Percentiles rank a stretch among this genome's conserved stretches.
Evolutionary conservation across 2,888 invertebrate species (phyloP).

Genomic region (Rotaria sp.): DNA sequence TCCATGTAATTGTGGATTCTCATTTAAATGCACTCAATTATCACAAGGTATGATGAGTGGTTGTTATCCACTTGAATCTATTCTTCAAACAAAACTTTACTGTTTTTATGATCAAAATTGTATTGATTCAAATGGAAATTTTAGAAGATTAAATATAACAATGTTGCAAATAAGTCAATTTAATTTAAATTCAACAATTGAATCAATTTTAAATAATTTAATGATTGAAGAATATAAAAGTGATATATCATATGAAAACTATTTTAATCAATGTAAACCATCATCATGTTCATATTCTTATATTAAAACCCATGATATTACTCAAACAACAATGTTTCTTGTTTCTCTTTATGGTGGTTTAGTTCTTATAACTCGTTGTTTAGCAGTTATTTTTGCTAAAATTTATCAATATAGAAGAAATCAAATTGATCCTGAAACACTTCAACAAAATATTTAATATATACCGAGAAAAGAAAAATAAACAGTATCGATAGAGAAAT

Average conservation of each 20-base stretch:
- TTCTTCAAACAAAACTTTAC: background rate
- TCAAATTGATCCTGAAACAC: no score
- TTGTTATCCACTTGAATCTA: background rate
- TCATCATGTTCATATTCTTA: background rate
- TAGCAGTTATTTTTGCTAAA: background rate
- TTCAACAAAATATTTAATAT: no score
- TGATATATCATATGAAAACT: background rate
- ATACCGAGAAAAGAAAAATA: no score
- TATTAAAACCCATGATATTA: background rate
- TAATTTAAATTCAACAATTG: background rate
- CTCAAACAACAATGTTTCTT: background rate
- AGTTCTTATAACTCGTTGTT: background rate
- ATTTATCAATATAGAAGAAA: background rate
- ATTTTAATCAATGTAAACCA: background rate
- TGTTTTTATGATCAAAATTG: background rate
- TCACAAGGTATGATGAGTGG: background rate
- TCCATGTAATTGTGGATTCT: background rate
- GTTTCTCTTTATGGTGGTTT: background rate
- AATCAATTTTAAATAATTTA: background rate
- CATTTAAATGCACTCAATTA: background rate
- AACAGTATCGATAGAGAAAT: no score
- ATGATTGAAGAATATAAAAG: background rate
- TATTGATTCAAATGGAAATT: background rate
- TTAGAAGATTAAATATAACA: background rate
- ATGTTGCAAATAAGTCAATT: background rate